A percentile compares a stretch with the other conserved stretches of the same genome.
Evolutionary conservation across 1,140 invertebrate species (phyloP).

Genomic region (Drosophila rufa): DNA sequence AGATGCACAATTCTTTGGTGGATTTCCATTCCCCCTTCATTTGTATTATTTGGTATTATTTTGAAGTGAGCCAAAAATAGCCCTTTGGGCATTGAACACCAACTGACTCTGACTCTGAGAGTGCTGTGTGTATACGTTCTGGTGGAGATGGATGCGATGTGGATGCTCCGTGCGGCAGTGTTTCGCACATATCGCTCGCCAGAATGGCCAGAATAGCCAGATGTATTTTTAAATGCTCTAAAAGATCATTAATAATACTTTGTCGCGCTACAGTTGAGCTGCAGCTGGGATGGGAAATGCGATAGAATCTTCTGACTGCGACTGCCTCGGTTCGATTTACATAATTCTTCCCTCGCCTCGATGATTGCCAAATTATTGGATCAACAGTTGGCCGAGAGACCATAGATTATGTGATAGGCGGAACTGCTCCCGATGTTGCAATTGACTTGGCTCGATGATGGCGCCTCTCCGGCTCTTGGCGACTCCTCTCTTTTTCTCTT

Average conservation of each 20-base stretch:
- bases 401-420: constrained; percentile 56
- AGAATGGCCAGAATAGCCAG: constrained; percentile 58
- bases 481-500: neutral
- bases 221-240: constrained; percentile 74
- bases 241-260: constrained; percentile 81
- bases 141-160: constrained; percentile 40
- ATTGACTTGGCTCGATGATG: constrained; percentile 38
- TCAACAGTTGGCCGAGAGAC: constrained; percentile 51
- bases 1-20: constrained; percentile 22
- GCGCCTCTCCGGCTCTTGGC: constrained; percentile 27
- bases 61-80: constrained; percentile 40
- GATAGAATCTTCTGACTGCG: constrained; percentile 14
- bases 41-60: constrained; percentile 28
- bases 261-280: constrained; percentile 64
- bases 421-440: constrained; percentile 48
- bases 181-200: constrained; percentile 60
- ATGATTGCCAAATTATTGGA: constrained; percentile 55
- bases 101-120: constrained; percentile 54
- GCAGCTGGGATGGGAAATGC: constrained; percentile 53
- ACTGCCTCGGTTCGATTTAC: constrained; percentile 40
- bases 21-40: constrained; percentile 24
- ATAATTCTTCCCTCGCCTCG: constrained; percentile 46
- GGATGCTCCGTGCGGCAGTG: constrained; percentile 25
- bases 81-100: constrained; percentile 51
- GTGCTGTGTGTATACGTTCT: constrained; percentile 11